Evolutionary conservation across 2,888 invertebrate species (phyloP).

Genomic region (Stenodera caucasica): DNA sequence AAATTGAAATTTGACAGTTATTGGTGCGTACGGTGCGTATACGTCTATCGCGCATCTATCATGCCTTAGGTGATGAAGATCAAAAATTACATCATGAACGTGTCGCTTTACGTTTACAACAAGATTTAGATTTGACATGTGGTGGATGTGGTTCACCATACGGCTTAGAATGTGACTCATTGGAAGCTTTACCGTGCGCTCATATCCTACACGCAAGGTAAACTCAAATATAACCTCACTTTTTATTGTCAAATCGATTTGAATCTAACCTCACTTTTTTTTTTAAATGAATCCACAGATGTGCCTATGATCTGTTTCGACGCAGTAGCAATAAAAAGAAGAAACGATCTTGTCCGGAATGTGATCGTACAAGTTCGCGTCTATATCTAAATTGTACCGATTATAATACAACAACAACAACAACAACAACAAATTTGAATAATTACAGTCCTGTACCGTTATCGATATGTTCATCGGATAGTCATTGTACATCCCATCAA

Average conservation of each 20-base stretch:
- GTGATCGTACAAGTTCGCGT: slow-evolving; percentile 68
- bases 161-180: slow-evolving; percentile 69
- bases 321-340: slow-evolving; percentile 64
- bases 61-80: slow-evolving; percentile 78
- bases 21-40: slow-evolving; percentile 77
- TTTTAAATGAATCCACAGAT: slow-evolving; percentile 53
- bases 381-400: slow-evolving; percentile 61
- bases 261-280: slow-evolving; percentile 1
- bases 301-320: slow-evolving; percentile 68
- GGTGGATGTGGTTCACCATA: slow-evolving; percentile 81
- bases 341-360: slow-evolving; percentile 70
- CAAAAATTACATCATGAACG: slow-evolving; percentile 76
- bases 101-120: slow-evolving; percentile 65
- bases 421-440: not conserved
- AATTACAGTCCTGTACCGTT: slow-evolving; percentile 57
- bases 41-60: slow-evolving; percentile 78
- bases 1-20: no score
- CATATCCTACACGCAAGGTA: slow-evolving; percentile 86
- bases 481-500: slow-evolving; percentile 57
- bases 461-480: slow-evolving; percentile 54
- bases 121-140: slow-evolving; percentile 77
- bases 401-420: slow-evolving; percentile 39
- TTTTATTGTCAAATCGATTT: not conserved
- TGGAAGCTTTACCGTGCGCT: slow-evolving; percentile 83
- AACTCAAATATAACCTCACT: not conserved